Conservation (phyloP, 2,888 invertebrate species). For the Ernsta delagoae region DNA sequence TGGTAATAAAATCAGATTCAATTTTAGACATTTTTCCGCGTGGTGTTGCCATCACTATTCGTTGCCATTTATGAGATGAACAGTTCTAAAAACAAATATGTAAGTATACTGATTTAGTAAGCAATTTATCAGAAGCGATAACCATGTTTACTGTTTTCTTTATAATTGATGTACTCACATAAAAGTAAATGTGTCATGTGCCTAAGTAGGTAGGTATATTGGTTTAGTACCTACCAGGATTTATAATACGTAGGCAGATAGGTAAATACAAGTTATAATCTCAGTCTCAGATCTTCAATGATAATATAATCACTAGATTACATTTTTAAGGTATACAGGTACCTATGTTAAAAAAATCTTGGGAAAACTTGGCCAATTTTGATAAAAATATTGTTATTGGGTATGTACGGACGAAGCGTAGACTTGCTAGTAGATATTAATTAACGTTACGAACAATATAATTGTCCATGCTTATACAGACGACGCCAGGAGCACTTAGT, state of each 20-base stretch:
- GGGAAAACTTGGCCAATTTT: too few relatives aligned
- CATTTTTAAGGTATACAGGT: too few relatives aligned
- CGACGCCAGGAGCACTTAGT: neutral
- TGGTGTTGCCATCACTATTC: conserved; percentile 34
- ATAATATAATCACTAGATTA: too few relatives aligned
- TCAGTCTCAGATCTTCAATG: too few relatives aligned
- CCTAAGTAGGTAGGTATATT: neutral
- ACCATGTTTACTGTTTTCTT: conserved; percentile 51
- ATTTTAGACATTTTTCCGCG: neutral
- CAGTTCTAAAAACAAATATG: conserved; percentile 58
- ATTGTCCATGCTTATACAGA: neutral
- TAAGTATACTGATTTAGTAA: conserved; percentile 66
- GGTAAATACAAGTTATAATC: too few relatives aligned
- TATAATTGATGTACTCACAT: conserved; percentile 30
- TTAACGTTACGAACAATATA: neutral
- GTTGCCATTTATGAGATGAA: conserved; percentile 61
- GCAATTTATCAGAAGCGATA: conserved; percentile 58
- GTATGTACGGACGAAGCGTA: too few relatives aligned
- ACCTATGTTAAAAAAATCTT: too few relatives aligned
- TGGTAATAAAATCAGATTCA: neutral
- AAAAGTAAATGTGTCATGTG: conserved; percentile 33
- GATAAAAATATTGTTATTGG: too few relatives aligned
- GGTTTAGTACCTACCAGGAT: too few relatives aligned
- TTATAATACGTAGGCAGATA: too few relatives aligned
- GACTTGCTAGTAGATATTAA: neutral